Percentiles rank a stretch among this genome's conserved stretches.
Evolutionary conservation across 2,888 invertebrate genomes (phyloP).

Genomic region (Limnephilus auricula): DNA sequence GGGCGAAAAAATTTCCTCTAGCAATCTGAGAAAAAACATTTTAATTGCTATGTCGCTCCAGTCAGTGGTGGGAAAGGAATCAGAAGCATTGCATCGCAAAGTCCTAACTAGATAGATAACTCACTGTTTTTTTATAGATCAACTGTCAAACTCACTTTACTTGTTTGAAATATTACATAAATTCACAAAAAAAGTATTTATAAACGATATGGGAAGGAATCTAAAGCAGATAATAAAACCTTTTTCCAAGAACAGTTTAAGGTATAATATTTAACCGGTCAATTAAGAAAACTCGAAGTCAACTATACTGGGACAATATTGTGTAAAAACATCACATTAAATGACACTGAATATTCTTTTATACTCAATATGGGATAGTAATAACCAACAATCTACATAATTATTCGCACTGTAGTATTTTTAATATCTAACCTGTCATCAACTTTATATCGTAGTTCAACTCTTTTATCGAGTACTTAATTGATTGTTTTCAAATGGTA

Average conservation of each 20-base stretch:
- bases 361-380: background rate
- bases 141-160: too few species aligned
- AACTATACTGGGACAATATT: background rate
- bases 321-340: background rate
- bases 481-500: background rate
- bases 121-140: too few species aligned
- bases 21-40: too few species aligned
- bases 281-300: background rate
- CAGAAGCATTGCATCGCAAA: slow-evolving; percentile 26
- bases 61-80: slow-evolving; percentile 7
- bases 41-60: too few species aligned
- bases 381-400: background rate
- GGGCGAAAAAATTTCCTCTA: too few species aligned
- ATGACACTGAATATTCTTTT: background rate
- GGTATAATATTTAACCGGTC: background rate
- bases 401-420: slow-evolving; percentile 17
- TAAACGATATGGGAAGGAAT: too few species aligned
- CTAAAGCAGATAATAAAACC: slow-evolving; percentile 37
- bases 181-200: too few species aligned
- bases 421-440: background rate
- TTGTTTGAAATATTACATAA: too few species aligned
- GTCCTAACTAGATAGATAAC: slow-evolving; percentile 3
- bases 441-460: background rate
- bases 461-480: background rate
- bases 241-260: slow-evolving; percentile 27